Evolutionary conservation across 2,113 vertebrate genomes (phyloP).

Genomic region (Noturus placidus): DNA sequence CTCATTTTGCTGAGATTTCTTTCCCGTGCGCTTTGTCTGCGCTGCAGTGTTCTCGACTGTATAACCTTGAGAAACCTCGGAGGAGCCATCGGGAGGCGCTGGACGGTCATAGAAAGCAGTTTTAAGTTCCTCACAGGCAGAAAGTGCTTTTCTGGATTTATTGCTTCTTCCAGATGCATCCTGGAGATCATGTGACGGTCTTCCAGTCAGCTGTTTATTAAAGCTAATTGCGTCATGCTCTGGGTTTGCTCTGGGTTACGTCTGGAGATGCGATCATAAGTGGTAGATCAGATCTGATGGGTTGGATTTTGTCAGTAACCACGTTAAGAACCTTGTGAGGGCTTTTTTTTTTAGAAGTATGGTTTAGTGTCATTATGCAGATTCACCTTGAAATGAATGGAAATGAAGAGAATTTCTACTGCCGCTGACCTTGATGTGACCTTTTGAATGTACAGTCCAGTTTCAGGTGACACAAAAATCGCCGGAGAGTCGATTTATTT

Average conservation of each 20-base stretch:
- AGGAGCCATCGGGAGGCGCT: slow-evolving; percentile 29
- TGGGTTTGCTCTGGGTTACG: slow-evolving; percentile 8
- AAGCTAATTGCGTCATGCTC: slow-evolving; percentile 12
- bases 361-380: background rate
- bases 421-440: background rate
- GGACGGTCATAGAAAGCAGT: slow-evolving; percentile 7
- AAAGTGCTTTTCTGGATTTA: slow-evolving; percentile 20
- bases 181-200: background rate
- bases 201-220: background rate
- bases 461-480: background rate
- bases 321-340: background rate
- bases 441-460: background rate
- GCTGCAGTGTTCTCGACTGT: slow-evolving; percentile 6
- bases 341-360: background rate
- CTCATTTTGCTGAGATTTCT: background rate
- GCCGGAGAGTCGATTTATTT: slow-evolving; percentile 4
- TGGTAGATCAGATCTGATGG: background rate
- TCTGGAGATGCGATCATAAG: background rate
- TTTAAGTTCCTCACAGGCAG: slow-evolving; percentile 1
- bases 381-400: background rate
- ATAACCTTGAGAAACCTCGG: slow-evolving; percentile 47
- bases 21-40: background rate
- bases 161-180: background rate
- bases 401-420: background rate
- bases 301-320: background rate